Percentiles rank a stretch among this genome's conserved stretches.
These are phyloP conservation scores for Peromyscus aztecus DNA, from an alignment of 2,797 vertebrate genomes.

Conservation along the genomic window DNA sequence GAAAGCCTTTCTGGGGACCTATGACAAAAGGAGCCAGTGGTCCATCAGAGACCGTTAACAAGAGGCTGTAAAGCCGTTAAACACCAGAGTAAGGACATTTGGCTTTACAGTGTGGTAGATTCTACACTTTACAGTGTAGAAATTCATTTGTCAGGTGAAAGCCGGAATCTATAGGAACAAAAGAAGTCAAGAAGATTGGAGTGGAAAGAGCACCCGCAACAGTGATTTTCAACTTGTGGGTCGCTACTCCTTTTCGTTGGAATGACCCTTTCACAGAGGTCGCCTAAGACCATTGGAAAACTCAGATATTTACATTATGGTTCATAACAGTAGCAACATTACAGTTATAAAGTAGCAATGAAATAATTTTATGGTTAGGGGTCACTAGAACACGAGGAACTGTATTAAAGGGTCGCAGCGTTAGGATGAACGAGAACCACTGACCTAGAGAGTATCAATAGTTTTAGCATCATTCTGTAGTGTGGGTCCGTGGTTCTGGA, in stretches of 20 bases:
- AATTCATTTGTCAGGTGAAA: conserved; percentile 11
- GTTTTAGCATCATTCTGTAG: not conserved
- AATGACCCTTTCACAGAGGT: not conserved
- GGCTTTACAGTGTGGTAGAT: not conserved
- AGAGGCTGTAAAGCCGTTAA: not conserved
- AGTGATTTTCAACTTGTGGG: not conserved
- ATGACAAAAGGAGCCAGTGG: not conserved
- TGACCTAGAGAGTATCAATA: not conserved
- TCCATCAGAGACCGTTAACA: not conserved
- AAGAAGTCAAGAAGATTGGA: conserved; percentile 52
- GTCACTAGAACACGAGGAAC: not conserved
- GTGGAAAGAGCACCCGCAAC: not conserved
- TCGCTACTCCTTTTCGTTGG: not conserved
- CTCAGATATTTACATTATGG: not conserved
- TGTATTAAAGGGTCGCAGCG: not conserved
- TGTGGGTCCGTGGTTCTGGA: not conserved
- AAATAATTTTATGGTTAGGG: not conserved
- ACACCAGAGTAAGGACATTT: not conserved
- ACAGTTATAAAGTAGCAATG: not conserved
- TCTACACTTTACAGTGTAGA: not conserved
- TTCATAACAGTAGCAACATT: not conserved
- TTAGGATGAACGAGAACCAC: not conserved
- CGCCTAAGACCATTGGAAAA: not conserved
- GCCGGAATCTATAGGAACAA: not conserved
- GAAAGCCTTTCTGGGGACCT: not conserved